Percentiles rank a stretch among this genome's conserved stretches.
Evolutionary conservation across 2,888 invertebrate genomes (phyloP).

Genomic region (Pachymerium ferrugineum): DNA sequence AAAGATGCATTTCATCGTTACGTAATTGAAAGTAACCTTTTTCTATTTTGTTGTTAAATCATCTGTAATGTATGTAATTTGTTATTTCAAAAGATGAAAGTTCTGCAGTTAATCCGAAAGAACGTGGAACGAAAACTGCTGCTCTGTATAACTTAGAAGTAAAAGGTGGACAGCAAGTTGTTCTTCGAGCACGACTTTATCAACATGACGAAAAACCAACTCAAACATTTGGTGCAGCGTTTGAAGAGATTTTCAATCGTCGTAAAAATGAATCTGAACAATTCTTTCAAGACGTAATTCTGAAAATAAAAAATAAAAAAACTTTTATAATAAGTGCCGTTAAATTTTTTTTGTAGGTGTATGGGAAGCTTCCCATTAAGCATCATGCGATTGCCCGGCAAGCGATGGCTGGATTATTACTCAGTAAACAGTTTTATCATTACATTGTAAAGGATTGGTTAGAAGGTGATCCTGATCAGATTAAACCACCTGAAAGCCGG

Average conservation of each 20-base stretch:
- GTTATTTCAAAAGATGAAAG: conserved; percentile 35
- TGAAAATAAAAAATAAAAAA: neutral
- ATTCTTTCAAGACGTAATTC: conserved; percentile 44
- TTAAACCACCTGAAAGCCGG: conserved; percentile 37
- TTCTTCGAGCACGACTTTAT: conserved; percentile 43
- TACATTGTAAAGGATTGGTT: conserved; percentile 44
- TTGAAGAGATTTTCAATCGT: conserved; percentile 41
- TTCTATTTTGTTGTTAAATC: neutral
- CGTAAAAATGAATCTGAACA: conserved; percentile 44
- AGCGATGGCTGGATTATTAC: conserved; percentile 47
- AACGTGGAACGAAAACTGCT: conserved; percentile 43
- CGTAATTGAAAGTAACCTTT: conserved; percentile 40
- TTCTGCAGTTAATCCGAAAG: conserved; percentile 37
- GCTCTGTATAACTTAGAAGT: conserved; percentile 43
- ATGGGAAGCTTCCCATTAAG: conserved; percentile 33
- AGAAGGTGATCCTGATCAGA: conserved; percentile 36
- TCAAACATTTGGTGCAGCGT: conserved; percentile 31
- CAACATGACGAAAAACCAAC: conserved; percentile 39
- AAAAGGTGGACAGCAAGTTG: conserved; percentile 40
- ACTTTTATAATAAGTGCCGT: neutral
- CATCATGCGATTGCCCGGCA: conserved; percentile 43
- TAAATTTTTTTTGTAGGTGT: conserved; percentile 21
- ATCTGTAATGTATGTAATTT: neutral
- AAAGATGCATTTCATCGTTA: conserved; percentile 45
- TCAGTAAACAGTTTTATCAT: conserved; percentile 48